Conservation (phyloP, 1,140 invertebrate genomes). For the Dysdera silvatica region DNA sequence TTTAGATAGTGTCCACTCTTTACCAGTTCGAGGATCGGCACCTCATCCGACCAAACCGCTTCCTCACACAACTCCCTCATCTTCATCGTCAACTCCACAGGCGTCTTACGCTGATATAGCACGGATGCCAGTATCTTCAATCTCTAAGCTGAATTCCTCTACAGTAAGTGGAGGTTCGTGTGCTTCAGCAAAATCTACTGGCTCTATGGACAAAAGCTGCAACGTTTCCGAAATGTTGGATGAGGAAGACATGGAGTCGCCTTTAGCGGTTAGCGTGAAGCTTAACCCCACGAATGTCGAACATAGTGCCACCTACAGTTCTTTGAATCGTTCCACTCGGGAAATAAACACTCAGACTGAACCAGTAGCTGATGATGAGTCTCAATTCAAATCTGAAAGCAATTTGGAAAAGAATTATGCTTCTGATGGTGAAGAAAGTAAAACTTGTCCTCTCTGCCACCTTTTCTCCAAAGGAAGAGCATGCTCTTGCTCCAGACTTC, state of each 20-base stretch:
- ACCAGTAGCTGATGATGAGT: background rate
- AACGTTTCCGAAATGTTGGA: background rate
- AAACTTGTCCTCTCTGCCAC: no score
- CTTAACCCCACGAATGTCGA: background rate
- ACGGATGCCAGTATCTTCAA: constrained; percentile 45
- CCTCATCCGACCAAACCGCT: constrained; percentile 38
- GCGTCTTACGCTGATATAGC: constrained; percentile 68
- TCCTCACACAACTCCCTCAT: constrained; percentile 36
- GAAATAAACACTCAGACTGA: constrained; percentile 27
- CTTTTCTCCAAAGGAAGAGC: no score
- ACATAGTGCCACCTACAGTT: constrained; percentile 7
- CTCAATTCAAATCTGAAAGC: background rate
- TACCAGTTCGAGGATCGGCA: constrained; percentile 54
- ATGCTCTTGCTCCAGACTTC: no score
- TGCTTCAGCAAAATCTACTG: background rate
- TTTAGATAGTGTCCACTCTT: constrained; percentile 61
- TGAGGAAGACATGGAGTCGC: background rate
- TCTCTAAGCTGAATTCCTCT: no score
- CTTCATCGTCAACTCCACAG: constrained; percentile 51
- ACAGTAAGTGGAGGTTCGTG: no score
- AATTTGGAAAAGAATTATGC: constrained; percentile 6
- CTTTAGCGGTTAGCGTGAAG: background rate
- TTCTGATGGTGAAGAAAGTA: no score
- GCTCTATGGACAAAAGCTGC: constrained; percentile 2
- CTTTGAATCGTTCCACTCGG: constrained; percentile 3